Evolutionary conservation across 2,888 invertebrate species (phyloP), one percentile per base, ranked within the genome.

Genomic region (Anorthoa munda): DNA sequence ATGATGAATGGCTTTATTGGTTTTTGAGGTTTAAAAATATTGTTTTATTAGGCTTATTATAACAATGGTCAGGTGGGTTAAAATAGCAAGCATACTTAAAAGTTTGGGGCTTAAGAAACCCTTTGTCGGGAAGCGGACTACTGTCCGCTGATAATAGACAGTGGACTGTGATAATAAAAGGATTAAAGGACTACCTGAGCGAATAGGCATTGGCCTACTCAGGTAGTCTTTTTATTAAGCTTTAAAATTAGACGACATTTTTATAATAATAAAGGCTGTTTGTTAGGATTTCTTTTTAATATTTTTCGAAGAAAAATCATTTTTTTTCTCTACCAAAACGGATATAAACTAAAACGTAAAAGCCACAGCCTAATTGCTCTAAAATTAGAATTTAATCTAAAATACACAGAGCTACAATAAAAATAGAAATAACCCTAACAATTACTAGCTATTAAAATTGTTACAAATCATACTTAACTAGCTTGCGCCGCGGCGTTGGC

Each of bases 391-490:
- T 31, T 59, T 17, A 1, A 74, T 58, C 75, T 76, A 58, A 82
- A 84, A 68, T 63, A 86, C 84, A 85, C 79, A 73, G 60, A 69
- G 76, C 75, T 77, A 78, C 79, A 87, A 88, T 87, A 86, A 86
- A 87, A 87, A 88, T 84, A 89, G 79, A 81, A 78, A 67, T 79
- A 79, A 78, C 84, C 83, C 84, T 81, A 79, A 79, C 84, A 88
- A 91, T 91, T 90, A 88, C 75, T 67, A 50, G 69, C 79, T 81
- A 87, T 91, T 90, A 91, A 82, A 82, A 81, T 68, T 60, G 76
- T 72, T 81, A 90, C 90, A 90, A 90, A 90, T 91, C 91, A 90
- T 86, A 84, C 65, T 82, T 87, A 88, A 89, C 87, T 86, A 84
- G 82, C 71, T 56, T 45, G 72, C 45, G 70, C 84, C 79, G 75